These are phyloP conservation scores for Notarius lentiginosus DNA, from an alignment of 2,113 vertebrate genomes.

Conservation along the genomic window DNA sequence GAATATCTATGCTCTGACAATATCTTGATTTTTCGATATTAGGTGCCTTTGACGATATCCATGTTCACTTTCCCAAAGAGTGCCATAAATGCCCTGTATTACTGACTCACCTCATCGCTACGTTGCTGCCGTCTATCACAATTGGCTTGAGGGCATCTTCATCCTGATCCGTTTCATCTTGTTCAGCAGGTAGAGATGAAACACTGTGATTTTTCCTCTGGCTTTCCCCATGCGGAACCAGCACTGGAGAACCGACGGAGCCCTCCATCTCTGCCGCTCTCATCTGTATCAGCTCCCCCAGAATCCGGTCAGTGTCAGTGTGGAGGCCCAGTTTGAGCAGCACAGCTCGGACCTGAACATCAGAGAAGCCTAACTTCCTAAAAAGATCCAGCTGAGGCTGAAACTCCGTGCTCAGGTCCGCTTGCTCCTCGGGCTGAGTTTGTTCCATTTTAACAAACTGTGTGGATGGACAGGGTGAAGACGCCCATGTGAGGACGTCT, in stretches of 20 bases:
- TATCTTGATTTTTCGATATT: not conserved
- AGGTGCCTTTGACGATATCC: too few species aligned
- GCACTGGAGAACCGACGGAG: slow-evolving; percentile 60
- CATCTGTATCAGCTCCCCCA: slow-evolving; percentile 84
- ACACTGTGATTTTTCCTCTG: slow-evolving; percentile 40
- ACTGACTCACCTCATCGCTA: slow-evolving; percentile 88
- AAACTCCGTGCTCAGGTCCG: slow-evolving; percentile 49
- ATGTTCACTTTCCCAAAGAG: not conserved
- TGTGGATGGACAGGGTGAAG: not conserved
- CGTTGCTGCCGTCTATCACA: slow-evolving; percentile 94
- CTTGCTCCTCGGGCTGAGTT: slow-evolving; percentile 27
- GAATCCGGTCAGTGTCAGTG: slow-evolving; percentile 82
- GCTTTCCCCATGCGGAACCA: slow-evolving; percentile 67
- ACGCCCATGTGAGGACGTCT: slow-evolving; percentile 53
- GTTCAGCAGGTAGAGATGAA: slow-evolving; percentile 44
- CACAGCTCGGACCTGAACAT: slow-evolving; percentile 75
- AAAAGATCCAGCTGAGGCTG: slow-evolving; percentile 87
- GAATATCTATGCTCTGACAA: not conserved
- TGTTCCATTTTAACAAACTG: slow-evolving; percentile 49
- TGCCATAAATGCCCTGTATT: not conserved
- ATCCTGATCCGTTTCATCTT: slow-evolving; percentile 61
- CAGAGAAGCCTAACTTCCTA: slow-evolving; percentile 88
- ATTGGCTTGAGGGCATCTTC: slow-evolving; percentile 78
- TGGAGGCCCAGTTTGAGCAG: slow-evolving; percentile 80
- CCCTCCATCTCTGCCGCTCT: slow-evolving; percentile 51